phyloP scores from a whole-genome alignment of 1,140 invertebrate species.

The Oedothorax gibbosus region DNA sequence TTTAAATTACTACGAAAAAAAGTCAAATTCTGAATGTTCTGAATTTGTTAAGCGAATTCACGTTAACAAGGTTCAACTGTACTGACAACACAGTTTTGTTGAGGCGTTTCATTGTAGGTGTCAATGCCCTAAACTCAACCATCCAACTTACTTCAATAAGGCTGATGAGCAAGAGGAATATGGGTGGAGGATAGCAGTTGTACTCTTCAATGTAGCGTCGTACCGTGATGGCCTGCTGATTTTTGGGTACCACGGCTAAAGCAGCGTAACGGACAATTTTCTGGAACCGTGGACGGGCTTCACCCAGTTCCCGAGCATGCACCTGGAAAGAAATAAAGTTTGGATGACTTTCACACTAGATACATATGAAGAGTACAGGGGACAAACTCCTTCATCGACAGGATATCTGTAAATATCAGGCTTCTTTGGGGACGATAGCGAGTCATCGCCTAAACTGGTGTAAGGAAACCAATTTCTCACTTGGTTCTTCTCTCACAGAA shows the following conservation, averaged over 20 bases:
- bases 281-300: slow-evolving; percentile 60
- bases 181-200: slow-evolving; percentile 81
- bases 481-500: too few species aligned
- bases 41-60: too few species aligned
- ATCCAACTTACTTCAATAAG: slow-evolving; percentile 67
- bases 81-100: background rate
- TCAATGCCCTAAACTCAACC: slow-evolving; percentile 14
- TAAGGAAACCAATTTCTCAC: too few species aligned
- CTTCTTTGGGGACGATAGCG: too few species aligned
- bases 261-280: slow-evolving; percentile 64
- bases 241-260: slow-evolving; percentile 73
- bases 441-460: too few species aligned
- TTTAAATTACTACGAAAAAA: too few species aligned
- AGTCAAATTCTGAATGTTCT: too few species aligned
- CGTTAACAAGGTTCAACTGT: background rate
- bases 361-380: too few species aligned
- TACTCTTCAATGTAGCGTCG: slow-evolving; percentile 85
- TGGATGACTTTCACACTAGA: background rate
- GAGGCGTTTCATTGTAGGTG: background rate
- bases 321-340: slow-evolving; percentile 29
- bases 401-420: too few species aligned
- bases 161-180: slow-evolving; percentile 81
- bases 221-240: slow-evolving; percentile 69
- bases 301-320: slow-evolving; percentile 53
- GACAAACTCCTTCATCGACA: too few species aligned